These are phyloP conservation scores for Heteronetta atricapilla DNA, from an alignment of 2,113 vertebrate genomes.

Conservation along the genomic window DNA sequence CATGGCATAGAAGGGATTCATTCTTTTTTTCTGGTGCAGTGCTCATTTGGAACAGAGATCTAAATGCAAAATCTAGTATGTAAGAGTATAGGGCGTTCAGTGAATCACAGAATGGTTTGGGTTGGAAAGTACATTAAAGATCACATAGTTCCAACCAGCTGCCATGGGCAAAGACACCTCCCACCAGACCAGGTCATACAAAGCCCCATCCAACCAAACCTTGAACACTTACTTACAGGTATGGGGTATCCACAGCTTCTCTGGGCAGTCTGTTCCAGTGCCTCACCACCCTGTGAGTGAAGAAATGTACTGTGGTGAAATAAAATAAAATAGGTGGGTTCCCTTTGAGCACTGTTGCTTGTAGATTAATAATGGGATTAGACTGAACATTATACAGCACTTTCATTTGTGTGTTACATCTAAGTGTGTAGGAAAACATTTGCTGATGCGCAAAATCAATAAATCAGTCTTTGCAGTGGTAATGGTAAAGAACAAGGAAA, in stretches of 20 bases:
- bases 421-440: not conserved
- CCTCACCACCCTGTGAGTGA: not conserved
- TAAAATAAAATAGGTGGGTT: not conserved
- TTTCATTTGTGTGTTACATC: not conserved
- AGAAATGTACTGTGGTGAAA: not conserved
- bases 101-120: not conserved
- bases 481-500: not conserved
- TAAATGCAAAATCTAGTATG: not conserved
- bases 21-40: not conserved
- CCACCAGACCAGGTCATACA: not conserved
- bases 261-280: not conserved
- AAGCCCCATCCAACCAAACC: not conserved
- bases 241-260: not conserved
- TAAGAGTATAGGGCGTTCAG: not conserved
- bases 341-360: not conserved
- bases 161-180: not conserved
- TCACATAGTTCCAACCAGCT: not conserved
- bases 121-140: not conserved
- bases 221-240: not conserved
- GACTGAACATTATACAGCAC: not conserved
- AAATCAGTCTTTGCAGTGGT: not conserved
- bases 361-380: not conserved
- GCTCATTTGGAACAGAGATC: not conserved
- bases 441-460: not conserved
- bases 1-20: not conserved